A percentile compares a stretch with the other conserved stretches of the same genome.
Conservation (phyloP, 1,140 invertebrate genomes). For the Steinernema khuongi region DNA sequence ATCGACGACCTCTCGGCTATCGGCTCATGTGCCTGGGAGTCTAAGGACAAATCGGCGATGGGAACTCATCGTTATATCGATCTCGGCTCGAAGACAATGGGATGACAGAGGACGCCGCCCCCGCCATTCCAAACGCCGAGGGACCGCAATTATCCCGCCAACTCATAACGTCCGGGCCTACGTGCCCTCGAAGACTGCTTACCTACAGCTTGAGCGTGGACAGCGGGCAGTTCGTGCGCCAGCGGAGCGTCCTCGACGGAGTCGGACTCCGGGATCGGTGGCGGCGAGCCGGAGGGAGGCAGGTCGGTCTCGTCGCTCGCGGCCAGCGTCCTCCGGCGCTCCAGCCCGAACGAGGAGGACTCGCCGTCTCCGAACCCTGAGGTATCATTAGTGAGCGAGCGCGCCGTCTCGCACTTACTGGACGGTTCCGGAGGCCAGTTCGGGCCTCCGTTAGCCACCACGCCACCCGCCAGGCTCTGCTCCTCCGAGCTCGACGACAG, state of each 20-base stretch:
- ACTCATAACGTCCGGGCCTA: slow-evolving; percentile 3
- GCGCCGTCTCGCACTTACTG: slow-evolving; percentile 28
- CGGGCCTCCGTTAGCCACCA: slow-evolving; percentile 44
- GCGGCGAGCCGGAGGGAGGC: not conserved
- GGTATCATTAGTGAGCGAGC: slow-evolving; percentile 34
- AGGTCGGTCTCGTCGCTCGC: not conserved
- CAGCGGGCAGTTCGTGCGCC: not conserved
- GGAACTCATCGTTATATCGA: too few species aligned
- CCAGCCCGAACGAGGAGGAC: slow-evolving; percentile 1
- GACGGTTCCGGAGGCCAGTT: slow-evolving; percentile 26
- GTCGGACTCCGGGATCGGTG: slow-evolving; percentile 2
- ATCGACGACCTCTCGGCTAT: too few species aligned
- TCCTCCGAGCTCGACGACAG: slow-evolving; percentile 44
- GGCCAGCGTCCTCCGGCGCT: not conserved
- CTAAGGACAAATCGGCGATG: not conserved
- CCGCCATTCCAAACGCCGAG: not conserved
- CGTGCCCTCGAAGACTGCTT: not conserved
- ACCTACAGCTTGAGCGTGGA: slow-evolving; percentile 23
- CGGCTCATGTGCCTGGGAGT: not conserved
- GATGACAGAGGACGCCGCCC: not conserved
- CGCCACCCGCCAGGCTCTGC: slow-evolving; percentile 40
- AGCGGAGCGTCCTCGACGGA: not conserved
- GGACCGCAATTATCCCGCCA: not conserved
- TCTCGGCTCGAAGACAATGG: too few species aligned
- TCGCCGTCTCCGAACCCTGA: slow-evolving; percentile 14